A percentile compares a stretch with the other conserved stretches of the same genome.
phyloP scores from a whole-genome alignment of 2,797 vertebrate species.

The Atherinosoma microstoma region DNA sequence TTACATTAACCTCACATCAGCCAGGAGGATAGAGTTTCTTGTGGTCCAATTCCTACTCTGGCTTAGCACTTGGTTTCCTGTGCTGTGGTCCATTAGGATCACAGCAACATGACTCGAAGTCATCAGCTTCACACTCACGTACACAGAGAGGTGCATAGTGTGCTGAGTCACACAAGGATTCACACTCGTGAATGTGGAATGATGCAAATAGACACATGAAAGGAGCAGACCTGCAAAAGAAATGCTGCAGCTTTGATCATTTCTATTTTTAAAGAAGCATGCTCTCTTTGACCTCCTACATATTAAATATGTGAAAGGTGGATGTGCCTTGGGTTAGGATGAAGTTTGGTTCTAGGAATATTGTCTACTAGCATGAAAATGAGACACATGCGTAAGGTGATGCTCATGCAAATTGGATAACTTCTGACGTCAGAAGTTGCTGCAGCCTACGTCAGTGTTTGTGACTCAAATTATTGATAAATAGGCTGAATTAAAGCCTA shows the following conservation, averaged over 20 bases:
- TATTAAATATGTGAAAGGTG: constrained; percentile 18
- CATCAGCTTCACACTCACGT: constrained; percentile 23
- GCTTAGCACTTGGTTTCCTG: constrained; percentile 54
- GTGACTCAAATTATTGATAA: constrained; percentile 42
- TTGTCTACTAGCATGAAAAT: constrained; percentile 9
- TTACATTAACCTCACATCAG: constrained; percentile 47
- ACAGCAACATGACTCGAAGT: constrained; percentile 55
- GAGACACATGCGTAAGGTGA: background rate
- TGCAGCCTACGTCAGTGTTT: constrained; percentile 37
- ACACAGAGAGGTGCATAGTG: constrained; percentile 27
- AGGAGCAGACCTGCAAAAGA: constrained; percentile 45
- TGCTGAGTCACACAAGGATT: constrained; percentile 57
- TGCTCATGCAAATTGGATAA: constrained; percentile 33
- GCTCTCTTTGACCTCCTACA: constrained; percentile 57
- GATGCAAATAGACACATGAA: constrained; percentile 52
- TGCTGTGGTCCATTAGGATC: constrained; percentile 43
- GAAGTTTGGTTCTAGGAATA: constrained; percentile 12
- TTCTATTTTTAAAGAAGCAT: constrained; percentile 60
- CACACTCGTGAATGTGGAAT: constrained; percentile 46
- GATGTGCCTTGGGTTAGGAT: constrained; percentile 14
- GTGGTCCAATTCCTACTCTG: constrained; percentile 46
- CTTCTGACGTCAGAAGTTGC: constrained; percentile 33
- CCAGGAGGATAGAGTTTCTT: constrained; percentile 49
- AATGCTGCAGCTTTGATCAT: constrained; percentile 58
- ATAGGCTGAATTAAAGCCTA: constrained; percentile 21